Evolutionary conservation across 1,140 invertebrate genomes (phyloP).

Genomic region (Linepithema humile): DNA sequence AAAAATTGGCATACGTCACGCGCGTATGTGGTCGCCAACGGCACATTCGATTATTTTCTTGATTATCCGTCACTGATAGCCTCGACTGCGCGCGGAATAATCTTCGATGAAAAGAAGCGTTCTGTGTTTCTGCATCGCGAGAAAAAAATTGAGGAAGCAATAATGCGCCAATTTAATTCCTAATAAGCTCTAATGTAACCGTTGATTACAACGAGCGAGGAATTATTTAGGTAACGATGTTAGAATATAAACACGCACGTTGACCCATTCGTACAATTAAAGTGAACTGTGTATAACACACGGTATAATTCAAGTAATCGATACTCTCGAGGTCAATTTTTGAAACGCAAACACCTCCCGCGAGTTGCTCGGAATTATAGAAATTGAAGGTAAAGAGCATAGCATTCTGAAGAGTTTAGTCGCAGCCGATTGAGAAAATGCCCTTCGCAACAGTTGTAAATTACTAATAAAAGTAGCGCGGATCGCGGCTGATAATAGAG

Average conservation of each 20-base stretch:
- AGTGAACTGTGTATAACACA: not conserved
- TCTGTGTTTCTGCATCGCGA: not conserved
- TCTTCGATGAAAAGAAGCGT: not conserved
- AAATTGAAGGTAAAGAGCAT: not conserved
- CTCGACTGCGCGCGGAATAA: not conserved
- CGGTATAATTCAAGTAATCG: not conserved
- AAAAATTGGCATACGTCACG: not conserved
- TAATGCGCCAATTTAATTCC: not conserved
- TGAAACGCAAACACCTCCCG: not conserved
- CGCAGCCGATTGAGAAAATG: not conserved
- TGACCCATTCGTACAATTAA: not conserved
- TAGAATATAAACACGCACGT: not conserved
- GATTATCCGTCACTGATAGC: constrained; percentile 2
- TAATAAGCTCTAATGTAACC: not conserved
- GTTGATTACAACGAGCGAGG: not conserved
- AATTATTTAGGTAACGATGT: not conserved
- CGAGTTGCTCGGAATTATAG: not conserved
- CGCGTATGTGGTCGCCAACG: constrained; percentile 1
- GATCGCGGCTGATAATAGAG: constrained; percentile 18
- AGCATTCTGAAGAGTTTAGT: not conserved
- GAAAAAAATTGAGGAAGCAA: not conserved
- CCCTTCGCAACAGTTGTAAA: constrained; percentile 5
- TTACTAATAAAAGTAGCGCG: constrained; percentile 30
- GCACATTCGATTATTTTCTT: constrained; percentile 19
- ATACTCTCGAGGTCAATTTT: constrained; percentile 19